Conservation (phyloP, 2,888 invertebrate genomes). For the Plebejus anna region DNA sequence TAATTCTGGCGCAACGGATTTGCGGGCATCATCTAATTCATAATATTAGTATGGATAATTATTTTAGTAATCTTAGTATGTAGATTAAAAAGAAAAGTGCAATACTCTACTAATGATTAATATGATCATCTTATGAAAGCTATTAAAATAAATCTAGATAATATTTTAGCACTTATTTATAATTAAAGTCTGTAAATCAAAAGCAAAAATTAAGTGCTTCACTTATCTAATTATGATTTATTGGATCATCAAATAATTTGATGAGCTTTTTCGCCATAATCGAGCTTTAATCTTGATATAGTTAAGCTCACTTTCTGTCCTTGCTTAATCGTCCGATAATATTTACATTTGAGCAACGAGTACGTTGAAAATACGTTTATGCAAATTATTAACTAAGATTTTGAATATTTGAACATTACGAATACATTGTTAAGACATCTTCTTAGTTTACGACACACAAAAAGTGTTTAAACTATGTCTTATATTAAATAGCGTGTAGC, state of each 20-base stretch:
- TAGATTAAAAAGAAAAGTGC: no score
- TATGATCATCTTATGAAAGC: no score
- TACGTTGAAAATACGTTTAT: not conserved
- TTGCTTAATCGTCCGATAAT: not conserved
- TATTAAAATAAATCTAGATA: not conserved
- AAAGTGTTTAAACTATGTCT: not conserved
- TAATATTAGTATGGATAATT: no score
- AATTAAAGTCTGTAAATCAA: not conserved
- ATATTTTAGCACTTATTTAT: not conserved
- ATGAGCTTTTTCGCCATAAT: not conserved
- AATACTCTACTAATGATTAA: no score
- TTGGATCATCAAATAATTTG: not conserved
- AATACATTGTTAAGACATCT: not conserved
- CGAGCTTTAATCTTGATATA: not conserved
- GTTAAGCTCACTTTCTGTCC: not conserved
- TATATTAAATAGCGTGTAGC: not conserved
- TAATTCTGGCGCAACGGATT: no score
- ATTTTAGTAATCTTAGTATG: no score
- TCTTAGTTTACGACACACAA: not conserved
- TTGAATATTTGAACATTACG: not conserved
- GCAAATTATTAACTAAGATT: not conserved
- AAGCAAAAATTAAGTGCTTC: not conserved
- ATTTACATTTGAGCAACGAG: constrained; percentile 7
- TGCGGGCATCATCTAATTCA: no score
- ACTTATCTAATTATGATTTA: not conserved